Conservation (phyloP, 2,888 invertebrate genomes). For the Agelastica alni region DNA sequence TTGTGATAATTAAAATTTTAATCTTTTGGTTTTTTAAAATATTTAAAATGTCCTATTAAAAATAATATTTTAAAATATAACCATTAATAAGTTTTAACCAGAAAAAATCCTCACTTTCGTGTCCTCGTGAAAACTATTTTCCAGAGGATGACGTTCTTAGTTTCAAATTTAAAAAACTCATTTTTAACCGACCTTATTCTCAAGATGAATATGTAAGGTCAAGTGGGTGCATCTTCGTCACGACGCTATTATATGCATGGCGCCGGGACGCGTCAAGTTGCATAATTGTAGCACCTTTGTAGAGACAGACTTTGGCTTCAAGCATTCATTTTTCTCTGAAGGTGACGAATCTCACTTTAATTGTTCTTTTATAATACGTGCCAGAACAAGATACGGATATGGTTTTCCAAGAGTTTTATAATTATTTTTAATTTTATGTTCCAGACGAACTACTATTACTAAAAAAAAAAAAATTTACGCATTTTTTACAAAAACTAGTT, state of each 20-base stretch:
- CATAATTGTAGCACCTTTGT: conserved; percentile 29
- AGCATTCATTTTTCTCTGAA: conserved; percentile 22
- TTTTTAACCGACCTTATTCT: conserved; percentile 12
- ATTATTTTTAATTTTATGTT: conserved; percentile 1
- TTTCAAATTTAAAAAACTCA: not conserved
- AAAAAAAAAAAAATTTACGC: no score
- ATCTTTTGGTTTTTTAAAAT: no score
- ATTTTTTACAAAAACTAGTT: no score
- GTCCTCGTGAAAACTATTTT: no score
- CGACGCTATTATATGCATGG: conserved; percentile 14
- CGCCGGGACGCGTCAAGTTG: conserved; percentile 19
- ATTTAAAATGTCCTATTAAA: no score
- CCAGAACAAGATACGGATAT: not conserved
- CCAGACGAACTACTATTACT: no score
- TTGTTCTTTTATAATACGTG: conserved; percentile 8
- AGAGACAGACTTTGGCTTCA: conserved; percentile 9
- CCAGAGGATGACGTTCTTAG: no score
- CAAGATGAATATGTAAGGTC: conserved; percentile 5
- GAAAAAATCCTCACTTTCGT: no score
- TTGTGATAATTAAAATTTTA: no score
- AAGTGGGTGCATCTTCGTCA: conserved; percentile 4
- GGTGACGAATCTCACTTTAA: conserved; percentile 23
- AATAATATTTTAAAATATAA: no score
- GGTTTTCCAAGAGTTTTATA: not conserved
- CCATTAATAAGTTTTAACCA: no score